Percentiles rank a stretch among this genome's conserved stretches.
Evolutionary conservation across 2,888 invertebrate genomes (phyloP).

Genomic region (Cephus spinipes): DNA sequence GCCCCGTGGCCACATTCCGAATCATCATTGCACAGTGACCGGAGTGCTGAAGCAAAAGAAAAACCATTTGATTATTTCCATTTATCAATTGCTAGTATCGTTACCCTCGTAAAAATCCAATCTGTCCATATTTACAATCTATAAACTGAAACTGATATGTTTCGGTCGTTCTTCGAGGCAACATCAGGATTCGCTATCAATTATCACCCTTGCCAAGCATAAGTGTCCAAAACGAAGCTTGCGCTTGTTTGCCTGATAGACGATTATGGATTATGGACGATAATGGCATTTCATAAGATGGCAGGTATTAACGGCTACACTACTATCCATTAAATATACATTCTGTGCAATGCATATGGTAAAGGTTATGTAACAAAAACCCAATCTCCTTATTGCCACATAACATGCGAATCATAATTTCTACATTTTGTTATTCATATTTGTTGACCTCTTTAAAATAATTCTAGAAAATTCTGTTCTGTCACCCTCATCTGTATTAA

Average conservation of each 20-base stretch:
- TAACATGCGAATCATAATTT: conserved; percentile 31
- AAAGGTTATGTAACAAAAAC: not conserved
- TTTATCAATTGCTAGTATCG: not conserved
- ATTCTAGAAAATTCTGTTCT: not conserved
- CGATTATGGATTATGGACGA: not conserved
- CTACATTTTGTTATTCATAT: conserved; percentile 29
- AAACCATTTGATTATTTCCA: not conserved
- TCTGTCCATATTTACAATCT: not conserved
- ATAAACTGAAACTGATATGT: not conserved
- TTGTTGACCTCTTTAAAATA: conserved; percentile 16
- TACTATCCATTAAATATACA: conserved; percentile 1
- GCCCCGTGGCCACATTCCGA: conserved; percentile 76
- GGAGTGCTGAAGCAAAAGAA: conserved; percentile 66
- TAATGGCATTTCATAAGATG: not conserved
- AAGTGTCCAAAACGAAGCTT: not conserved
- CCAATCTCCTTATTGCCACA: conserved; percentile 26
- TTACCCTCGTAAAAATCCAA: not conserved
- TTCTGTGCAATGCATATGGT: not conserved
- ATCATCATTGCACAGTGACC: conserved; percentile 73
- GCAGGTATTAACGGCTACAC: conserved; percentile 4
- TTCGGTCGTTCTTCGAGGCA: not conserved
- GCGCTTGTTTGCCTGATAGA: not conserved
- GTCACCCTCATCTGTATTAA: not conserved
- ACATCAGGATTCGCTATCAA: not conserved
- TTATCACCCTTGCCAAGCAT: not conserved